These are phyloP conservation scores for Diaperis boleti DNA, from an alignment of 2,888 invertebrate genomes.

Conservation along the genomic window DNA sequence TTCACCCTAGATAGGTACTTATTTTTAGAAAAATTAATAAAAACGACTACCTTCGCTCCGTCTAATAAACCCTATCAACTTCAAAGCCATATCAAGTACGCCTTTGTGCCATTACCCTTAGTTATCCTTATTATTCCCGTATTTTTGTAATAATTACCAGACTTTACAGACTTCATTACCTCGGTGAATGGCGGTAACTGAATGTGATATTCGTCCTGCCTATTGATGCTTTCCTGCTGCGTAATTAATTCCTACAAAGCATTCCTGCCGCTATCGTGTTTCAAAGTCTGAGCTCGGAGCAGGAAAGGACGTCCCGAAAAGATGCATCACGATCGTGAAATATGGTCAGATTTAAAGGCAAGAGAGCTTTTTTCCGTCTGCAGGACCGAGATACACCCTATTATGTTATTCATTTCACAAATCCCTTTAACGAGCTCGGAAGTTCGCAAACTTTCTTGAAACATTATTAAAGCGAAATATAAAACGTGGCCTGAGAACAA, in stretches of 20 bases:
- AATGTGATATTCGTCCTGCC: conserved; percentile 46
- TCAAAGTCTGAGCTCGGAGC: conserved; percentile 46
- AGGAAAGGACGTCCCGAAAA: not conserved
- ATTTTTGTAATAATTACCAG: conserved; percentile 52
- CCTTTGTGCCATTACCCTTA: conserved; percentile 51
- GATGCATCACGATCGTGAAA: conserved; percentile 15
- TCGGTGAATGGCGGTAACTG: conserved; percentile 44
- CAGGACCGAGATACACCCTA: conserved; percentile 28
- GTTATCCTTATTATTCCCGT: conserved; percentile 50
- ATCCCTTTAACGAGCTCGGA: conserved; percentile 47
- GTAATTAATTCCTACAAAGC: conserved; percentile 55
- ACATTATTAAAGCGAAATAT: conserved; percentile 43
- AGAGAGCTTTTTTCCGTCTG: conserved; percentile 6
- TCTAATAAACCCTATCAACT: conserved; percentile 7
- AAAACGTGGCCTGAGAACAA: conserved; percentile 35
- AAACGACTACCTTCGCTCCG: not conserved
- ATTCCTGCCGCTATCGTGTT: conserved; percentile 51
- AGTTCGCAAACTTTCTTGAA: conserved; percentile 42
- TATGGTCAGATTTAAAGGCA: conserved; percentile 11
- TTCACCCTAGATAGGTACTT: too few species aligned
- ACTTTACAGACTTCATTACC: conserved; percentile 55
- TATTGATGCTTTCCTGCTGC: conserved; percentile 49
- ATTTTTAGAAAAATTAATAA: too few species aligned
- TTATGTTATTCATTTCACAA: conserved; percentile 43
- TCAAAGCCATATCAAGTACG: conserved; percentile 31